phyloP scores from a whole-genome alignment of 2,113 vertebrate genomes.

The Mesembrinibis cayennensis region DNA sequence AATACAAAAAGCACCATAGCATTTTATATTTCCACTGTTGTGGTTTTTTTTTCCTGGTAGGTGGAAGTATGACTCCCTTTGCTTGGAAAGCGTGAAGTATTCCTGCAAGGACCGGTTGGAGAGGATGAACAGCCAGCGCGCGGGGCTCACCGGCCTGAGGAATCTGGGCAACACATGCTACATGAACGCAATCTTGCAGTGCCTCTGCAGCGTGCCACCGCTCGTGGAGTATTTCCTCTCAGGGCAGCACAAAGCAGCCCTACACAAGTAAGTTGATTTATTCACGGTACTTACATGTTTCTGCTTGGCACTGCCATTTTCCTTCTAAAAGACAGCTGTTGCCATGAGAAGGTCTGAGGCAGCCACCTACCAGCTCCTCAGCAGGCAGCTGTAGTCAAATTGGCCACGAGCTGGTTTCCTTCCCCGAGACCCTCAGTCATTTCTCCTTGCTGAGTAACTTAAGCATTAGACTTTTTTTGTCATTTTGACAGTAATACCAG shows the following conservation, averaged over 20 bases:
- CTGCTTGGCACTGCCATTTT: accelerated
- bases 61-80: not conserved
- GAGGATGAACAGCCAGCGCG: not conserved
- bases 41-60: not conserved
- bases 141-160: conserved; percentile 78
- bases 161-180: conserved; percentile 89
- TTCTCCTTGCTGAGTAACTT: not conserved
- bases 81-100: not conserved
- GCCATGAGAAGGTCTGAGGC: not conserved
- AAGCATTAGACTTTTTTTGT: too few species aligned
- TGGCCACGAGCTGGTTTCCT: not conserved
- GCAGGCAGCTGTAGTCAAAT: not conserved
- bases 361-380: not conserved
- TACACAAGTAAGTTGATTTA: conserved; percentile 71
- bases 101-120: not conserved
- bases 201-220: conserved; percentile 78
- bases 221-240: conserved; percentile 82
- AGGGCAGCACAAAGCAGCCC: conserved; percentile 57
- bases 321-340: accelerated
- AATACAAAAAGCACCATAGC: not conserved
- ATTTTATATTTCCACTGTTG: not conserved
- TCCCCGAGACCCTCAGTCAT: not conserved
- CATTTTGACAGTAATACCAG: not conserved
- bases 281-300: not conserved
- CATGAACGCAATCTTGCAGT: conserved; percentile 83